phyloP scores from a whole-genome alignment of 2,797 vertebrate species.

The Myoxocephalus aenaeus region DNA sequence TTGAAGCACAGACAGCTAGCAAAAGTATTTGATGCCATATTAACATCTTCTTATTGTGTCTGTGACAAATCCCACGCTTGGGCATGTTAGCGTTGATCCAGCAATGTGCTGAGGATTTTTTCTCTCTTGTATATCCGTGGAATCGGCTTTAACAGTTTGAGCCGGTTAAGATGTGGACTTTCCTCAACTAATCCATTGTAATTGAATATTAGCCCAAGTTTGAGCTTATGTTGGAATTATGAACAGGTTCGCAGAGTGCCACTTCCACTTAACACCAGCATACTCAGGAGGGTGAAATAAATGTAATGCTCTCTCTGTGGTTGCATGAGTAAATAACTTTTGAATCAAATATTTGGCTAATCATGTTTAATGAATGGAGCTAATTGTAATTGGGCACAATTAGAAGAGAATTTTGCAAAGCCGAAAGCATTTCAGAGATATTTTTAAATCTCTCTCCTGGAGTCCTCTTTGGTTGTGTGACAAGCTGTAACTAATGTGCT shows the following conservation, averaged over 20 bases:
- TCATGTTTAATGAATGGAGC: slow-evolving; percentile 79
- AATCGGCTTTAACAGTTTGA: slow-evolving; percentile 78
- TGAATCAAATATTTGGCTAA: slow-evolving; percentile 71
- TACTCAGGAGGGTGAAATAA: slow-evolving; percentile 49
- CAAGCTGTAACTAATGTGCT: slow-evolving; percentile 80
- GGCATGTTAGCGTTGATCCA: slow-evolving; percentile 63
- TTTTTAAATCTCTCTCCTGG: slow-evolving; percentile 74
- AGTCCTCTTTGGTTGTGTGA: slow-evolving; percentile 69
- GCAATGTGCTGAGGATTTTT: slow-evolving; percentile 32
- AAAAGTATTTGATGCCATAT: slow-evolving; percentile 66
- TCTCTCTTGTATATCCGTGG: slow-evolving; percentile 59
- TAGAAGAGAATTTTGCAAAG: slow-evolving; percentile 73
- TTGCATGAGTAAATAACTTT: slow-evolving; percentile 74
- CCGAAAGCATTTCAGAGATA: slow-evolving; percentile 60
- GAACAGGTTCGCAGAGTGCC: slow-evolving; percentile 65
- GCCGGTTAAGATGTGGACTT: slow-evolving; percentile 74
- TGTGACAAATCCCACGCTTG: slow-evolving; percentile 64
- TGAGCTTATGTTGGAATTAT: slow-evolving; percentile 74
- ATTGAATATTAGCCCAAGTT: slow-evolving; percentile 84
- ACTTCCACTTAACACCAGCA: slow-evolving; percentile 50
- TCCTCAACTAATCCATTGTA: slow-evolving; percentile 76
- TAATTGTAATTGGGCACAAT: slow-evolving; percentile 81
- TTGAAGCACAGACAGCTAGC: slow-evolving; percentile 45
- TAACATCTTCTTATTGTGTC: slow-evolving; percentile 61
- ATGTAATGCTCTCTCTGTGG: slow-evolving; percentile 47